Evolutionary conservation across 2,113 vertebrate genomes (phyloP).

Genomic region (Pangasianodon hypophthalmus): DNA sequence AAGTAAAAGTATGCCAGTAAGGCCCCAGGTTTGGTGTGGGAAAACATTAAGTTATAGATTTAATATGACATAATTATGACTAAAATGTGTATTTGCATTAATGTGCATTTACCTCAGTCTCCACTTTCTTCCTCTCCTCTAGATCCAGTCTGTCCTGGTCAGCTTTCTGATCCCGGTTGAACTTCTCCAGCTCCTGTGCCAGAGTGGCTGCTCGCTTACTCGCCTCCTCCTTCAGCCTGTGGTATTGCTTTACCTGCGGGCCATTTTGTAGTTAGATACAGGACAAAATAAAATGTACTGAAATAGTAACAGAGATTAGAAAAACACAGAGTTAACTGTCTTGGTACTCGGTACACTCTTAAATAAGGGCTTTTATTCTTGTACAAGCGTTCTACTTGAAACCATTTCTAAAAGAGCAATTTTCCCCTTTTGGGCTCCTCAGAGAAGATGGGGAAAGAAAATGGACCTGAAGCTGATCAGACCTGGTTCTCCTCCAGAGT

Average conservation of each 20-base stretch:
- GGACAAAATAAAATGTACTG: constrained; percentile 31
- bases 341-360: too few relatives aligned
- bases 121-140: constrained; percentile 95
- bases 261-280: background rate
- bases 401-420: background rate
- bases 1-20: background rate
- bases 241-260: constrained; percentile 80
- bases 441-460: background rate
- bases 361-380: background rate
- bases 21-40: background rate
- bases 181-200: constrained; percentile 94
- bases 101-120: constrained; percentile 83
- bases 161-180: constrained; percentile 94
- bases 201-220: constrained; percentile 92
- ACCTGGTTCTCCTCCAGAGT: constrained; percentile 93
- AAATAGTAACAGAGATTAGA: background rate
- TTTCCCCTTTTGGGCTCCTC: background rate
- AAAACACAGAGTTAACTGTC: background rate
- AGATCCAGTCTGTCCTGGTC: constrained; percentile 93
- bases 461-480: background rate
- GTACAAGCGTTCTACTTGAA: background rate
- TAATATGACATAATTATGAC: background rate
- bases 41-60: background rate
- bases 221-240: constrained; percentile 93
- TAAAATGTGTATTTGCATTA: background rate